These are phyloP conservation scores for Mycalesis mineus DNA, from an alignment of 2,888 invertebrate genomes.

Conservation along the genomic window DNA sequence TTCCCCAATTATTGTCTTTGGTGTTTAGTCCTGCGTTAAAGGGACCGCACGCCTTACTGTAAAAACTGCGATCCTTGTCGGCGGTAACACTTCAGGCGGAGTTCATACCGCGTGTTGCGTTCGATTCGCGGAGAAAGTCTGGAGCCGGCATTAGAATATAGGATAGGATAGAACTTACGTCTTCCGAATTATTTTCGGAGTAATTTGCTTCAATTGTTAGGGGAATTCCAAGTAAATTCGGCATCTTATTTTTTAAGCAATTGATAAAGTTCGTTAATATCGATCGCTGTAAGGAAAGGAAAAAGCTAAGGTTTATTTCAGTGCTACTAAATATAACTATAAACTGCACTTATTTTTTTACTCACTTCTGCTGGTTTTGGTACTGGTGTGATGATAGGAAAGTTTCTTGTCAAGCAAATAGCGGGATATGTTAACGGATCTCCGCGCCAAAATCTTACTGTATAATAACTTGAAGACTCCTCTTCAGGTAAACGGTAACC, in stretches of 20 bases:
- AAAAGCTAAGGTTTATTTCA: too few species aligned
- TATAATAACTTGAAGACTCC: slow-evolving; percentile 46
- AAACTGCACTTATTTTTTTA: neutral
- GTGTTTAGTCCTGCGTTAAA: too few species aligned
- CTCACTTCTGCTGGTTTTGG: slow-evolving; percentile 51
- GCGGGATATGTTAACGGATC: slow-evolving; percentile 65
- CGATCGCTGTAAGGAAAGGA: slow-evolving; percentile 39
- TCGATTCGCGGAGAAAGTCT: too few species aligned
- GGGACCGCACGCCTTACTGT: too few species aligned
- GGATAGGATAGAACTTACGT: slow-evolving; percentile 32
- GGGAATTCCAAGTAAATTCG: slow-evolving; percentile 45
- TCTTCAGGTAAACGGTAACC: slow-evolving; percentile 65
- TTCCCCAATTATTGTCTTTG: too few species aligned
- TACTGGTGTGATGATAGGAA: slow-evolving; percentile 58
- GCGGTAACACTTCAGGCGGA: too few species aligned
- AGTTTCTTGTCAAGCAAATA: slow-evolving; percentile 51
- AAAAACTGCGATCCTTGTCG: too few species aligned
- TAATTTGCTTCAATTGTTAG: slow-evolving; percentile 34
- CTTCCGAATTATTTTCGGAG: slow-evolving; percentile 22
- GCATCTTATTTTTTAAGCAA: slow-evolving; percentile 50
- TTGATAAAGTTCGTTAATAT: slow-evolving; percentile 49
- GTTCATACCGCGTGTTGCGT: too few species aligned
- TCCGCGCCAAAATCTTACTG: slow-evolving; percentile 66
- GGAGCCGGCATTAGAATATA: too few species aligned
- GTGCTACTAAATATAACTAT: too few species aligned